These are phyloP conservation scores for Desmophyllum pertusum DNA, from an alignment of 92 coral and sea anemone species.

Conservation along the genomic window DNA sequence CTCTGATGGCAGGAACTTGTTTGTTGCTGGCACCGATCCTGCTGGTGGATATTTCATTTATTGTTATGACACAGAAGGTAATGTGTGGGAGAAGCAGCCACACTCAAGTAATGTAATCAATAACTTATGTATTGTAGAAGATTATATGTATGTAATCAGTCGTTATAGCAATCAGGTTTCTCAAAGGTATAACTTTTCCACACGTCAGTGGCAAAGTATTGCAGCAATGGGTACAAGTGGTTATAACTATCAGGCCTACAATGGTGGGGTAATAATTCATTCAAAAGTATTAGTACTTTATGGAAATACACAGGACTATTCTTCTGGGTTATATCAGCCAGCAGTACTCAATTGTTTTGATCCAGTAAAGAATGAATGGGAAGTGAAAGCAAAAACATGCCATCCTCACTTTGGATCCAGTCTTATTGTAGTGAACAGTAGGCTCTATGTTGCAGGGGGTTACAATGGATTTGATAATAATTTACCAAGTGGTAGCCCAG, in stretches of 20 bases:
- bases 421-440: slow-evolving; percentile 13
- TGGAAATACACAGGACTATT: not conserved
- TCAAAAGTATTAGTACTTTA: slow-evolving; percentile 10
- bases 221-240: not conserved
- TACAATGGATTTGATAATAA: no score
- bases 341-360: slow-evolving; percentile 16
- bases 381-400: not conserved
- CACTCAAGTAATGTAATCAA: not conserved
- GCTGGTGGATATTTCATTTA: not conserved
- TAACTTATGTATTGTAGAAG: not conserved
- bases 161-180: not conserved
- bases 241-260: not conserved
- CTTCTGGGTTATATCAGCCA: not conserved
- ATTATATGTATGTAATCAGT: not conserved
- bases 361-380: slow-evolving; percentile 27
- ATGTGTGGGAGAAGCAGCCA: not conserved
- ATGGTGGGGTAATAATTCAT: not conserved
- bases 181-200: slow-evolving; percentile 7
- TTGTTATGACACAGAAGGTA: not conserved
- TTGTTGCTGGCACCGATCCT: not conserved
- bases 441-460: slow-evolving; percentile 41
- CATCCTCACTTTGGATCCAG: slow-evolving; percentile 26
- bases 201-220: slow-evolving; percentile 2
- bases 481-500: not conserved
- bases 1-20: not conserved